These are phyloP conservation scores for Dryobota labecula DNA, from an alignment of 2,888 invertebrate species.

Conservation along the genomic window DNA sequence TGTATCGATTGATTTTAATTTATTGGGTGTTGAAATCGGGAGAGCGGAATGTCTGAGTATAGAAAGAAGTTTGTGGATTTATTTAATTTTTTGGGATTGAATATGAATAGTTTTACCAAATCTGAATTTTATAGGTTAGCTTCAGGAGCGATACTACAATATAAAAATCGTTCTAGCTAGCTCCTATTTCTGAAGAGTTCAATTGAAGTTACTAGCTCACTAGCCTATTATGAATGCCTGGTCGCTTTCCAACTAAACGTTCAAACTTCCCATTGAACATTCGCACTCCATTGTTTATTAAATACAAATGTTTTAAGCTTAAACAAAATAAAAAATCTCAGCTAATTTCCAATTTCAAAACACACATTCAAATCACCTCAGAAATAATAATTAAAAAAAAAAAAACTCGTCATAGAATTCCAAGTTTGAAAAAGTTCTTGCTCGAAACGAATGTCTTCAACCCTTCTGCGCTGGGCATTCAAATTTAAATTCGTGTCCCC, in stretches of 20 bases:
- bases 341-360: constrained; percentile 26
- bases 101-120: not conserved
- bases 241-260: not conserved
- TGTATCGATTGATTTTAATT: constrained; percentile 70
- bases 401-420: constrained; percentile 44
- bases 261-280: too few relatives aligned
- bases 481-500: constrained; percentile 86
- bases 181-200: not conserved
- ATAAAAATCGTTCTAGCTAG: not conserved
- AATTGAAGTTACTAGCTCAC: not conserved
- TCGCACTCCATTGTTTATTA: not conserved
- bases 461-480: constrained; percentile 82
- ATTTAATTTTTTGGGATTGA: not conserved
- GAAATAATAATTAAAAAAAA: constrained; percentile 52
- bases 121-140: not conserved
- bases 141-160: not conserved
- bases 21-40: constrained; percentile 58
- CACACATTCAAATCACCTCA: constrained; percentile 25
- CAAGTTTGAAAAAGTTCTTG: constrained; percentile 66
- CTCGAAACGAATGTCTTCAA: constrained; percentile 75
- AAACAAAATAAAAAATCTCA: not conserved
- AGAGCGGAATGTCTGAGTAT: constrained; percentile 10
- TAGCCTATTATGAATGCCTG: not conserved
- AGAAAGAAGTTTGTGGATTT: not conserved
- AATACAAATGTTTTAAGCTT: too few relatives aligned